Percentiles rank a stretch among this genome's conserved stretches.
Evolutionary conservation across 2,888 invertebrate genomes (phyloP).

Genomic region (Dicycla oo): DNA sequence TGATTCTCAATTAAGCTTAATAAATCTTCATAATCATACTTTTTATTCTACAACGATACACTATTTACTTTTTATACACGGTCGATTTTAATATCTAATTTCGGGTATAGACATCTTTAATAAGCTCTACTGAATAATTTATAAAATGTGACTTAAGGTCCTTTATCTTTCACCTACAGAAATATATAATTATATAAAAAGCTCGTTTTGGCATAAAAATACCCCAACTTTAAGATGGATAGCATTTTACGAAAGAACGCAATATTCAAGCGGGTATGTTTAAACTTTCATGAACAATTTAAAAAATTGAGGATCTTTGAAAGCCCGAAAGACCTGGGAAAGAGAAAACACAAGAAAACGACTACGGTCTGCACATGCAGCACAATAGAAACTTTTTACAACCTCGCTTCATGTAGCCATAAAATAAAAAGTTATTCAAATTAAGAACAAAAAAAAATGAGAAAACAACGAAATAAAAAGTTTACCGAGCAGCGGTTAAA

Average conservation of each 20-base stretch:
- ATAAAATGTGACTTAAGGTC: too few relatives aligned
- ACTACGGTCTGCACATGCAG: conserved; percentile 31
- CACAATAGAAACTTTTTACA: conserved; percentile 54
- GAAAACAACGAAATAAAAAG: conserved; percentile 71
- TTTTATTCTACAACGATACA: too few relatives aligned
- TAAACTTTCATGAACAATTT: conserved; percentile 5
- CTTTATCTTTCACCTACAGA: too few relatives aligned
- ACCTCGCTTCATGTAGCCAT: conserved; percentile 60
- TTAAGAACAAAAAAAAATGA: conserved; percentile 60
- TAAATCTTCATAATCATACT: too few relatives aligned
- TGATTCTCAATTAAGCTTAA: too few relatives aligned
- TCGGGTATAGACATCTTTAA: too few relatives aligned
- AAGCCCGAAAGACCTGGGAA: neutral
- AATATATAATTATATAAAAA: too few relatives aligned
- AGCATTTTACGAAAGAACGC: conserved; percentile 3
- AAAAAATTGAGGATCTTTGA: neutral
- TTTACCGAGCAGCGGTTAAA: conserved; percentile 71
- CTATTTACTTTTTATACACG: too few relatives aligned
- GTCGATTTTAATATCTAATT: too few relatives aligned
- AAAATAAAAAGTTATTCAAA: conserved; percentile 66
- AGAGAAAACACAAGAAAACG: conserved; percentile 32
- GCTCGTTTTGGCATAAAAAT: neutral
- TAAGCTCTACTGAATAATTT: too few relatives aligned
- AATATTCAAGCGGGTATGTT: neutral
- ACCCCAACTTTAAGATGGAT: neutral